Evolutionary conservation across 92 coral and sea anemone species (phyloP), one percentile per base, ranked within the genome.

Genomic region (Blastomussa wellsi): DNA sequence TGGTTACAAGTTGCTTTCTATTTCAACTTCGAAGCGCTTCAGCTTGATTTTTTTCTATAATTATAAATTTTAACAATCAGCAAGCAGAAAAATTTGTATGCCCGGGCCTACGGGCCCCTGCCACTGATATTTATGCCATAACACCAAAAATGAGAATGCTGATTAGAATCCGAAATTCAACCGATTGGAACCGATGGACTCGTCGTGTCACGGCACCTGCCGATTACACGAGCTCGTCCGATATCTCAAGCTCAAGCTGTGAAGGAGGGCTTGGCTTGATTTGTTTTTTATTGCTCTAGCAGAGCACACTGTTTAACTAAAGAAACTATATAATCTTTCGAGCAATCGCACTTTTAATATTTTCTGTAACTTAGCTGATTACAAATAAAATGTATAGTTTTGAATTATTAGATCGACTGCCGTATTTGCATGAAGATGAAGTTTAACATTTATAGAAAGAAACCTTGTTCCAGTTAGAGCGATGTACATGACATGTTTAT

Each of bases 131-230:
- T n/a, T n/a, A n/a, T n/a, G n/a, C n/a, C n/a, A n/a, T n/a, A n/a
- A n/a, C n/a, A n/a, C 29, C 66, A 8, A 24, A 24, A 59, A 14
- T 5, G 24, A 55, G 20, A 22, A 22, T 15, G 2, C 35, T 39
- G 62, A n/a, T 47, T 12, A 48, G 9, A 26, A 74, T 48, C 79
- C 79, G 79, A 74, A 26, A 38, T 36, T 74, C 37, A 74, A 13
- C 20, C 79, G 79, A 74, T 28, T 74, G 31, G 11, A 10, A 29
- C 60, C 79, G 79, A 44, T 29, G 22, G 28, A 31, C 59, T 47
- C 24, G 35, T 74, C 79, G 55, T n/a, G 36, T 74, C 6, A n/a
- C n/a, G n/a, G n/a, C 10, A 49, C 60, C 10, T 47, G 38, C 31
- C 55, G 32, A 74, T 36, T 17, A 1, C n/a, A 37, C 65, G 66